Conservation (phyloP, 2,888 invertebrate species). For the Pheosia tremula region DNA sequence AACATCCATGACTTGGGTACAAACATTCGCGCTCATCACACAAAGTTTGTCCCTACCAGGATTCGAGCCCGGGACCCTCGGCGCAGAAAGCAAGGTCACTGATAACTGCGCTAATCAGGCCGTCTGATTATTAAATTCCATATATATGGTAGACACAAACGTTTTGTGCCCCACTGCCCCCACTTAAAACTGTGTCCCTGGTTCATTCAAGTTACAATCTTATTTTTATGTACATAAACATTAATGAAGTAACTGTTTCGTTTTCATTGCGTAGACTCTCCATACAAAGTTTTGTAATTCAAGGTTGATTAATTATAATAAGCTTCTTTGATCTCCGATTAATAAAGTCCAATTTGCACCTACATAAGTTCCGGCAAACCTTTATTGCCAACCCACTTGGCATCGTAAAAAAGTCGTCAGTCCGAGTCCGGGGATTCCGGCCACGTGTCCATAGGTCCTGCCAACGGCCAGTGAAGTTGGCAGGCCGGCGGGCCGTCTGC, state of each 20-base stretch:
- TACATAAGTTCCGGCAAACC: constrained; percentile 28
- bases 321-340: constrained; percentile 19
- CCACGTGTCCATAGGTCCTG: constrained; percentile 47
- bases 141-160: no score
- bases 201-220: neutral
- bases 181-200: neutral
- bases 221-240: neutral
- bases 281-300: constrained; percentile 12
- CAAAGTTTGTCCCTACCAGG: no score
- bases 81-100: no score
- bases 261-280: neutral
- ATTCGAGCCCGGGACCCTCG: no score
- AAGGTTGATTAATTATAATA: constrained; percentile 12
- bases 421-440: constrained; percentile 47
- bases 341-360: constrained; percentile 20
- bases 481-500: constrained; percentile 52
- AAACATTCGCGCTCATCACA: no score
- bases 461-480: constrained; percentile 61
- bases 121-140: no score
- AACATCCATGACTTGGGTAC: no score
- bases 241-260: constrained; percentile 34
- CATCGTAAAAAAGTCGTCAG: constrained; percentile 36
- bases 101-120: no score
- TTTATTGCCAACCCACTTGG: constrained; percentile 28
- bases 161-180: neutral